Evolutionary conservation across 1,140 invertebrate species (phyloP), one percentile per base, ranked within the genome.

Genomic region (Drosophila pseudoananassae): DNA sequence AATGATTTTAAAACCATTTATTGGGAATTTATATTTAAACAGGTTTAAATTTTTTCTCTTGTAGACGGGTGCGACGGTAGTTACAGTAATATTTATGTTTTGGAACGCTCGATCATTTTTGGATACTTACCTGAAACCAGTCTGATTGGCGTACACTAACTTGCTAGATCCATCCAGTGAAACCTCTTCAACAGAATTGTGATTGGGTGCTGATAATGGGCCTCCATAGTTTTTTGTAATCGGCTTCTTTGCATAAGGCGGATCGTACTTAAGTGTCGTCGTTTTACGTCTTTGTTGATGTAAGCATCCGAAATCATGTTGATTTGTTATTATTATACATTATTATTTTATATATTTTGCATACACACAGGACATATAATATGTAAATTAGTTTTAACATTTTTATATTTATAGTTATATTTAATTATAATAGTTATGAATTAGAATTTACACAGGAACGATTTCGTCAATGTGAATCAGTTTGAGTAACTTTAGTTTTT

Each of bases 231-330:
- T 95, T 93, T 96, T 97, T 52, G 94, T 94, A 65, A 95, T 94
- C 20, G 96, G 95, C 89, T 97, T 96, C 93, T 97, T 97, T 80
- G 94, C 94, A 93, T 97, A 97, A 33, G 96, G 96, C 65, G 95
- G 95, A 92, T 97, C 96, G 92, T 96, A 97, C 92, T 97, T 97
- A 83, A 96, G 95, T 92, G 97, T 94, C 61, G 96, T 96, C 88
- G 96, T 97, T 94, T 97, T 97, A 93, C 96, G 96, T 95, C 95
- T 94, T 92, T 63, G 58, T 73, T 33, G 54, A 17, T 60, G 51
- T 64, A 73, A 55, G 40, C 33, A 49, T 57, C 68, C 64, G 49
- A 40, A 74, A 25, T 58, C 27, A 43, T 27, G 36, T 31, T 12
- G 47, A 65, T 65, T 57, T 58, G 66, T 68, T 14, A 60, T 56